Conservation (phyloP, 2,797 vertebrate genomes). For the Onychomys torridus region DNA sequence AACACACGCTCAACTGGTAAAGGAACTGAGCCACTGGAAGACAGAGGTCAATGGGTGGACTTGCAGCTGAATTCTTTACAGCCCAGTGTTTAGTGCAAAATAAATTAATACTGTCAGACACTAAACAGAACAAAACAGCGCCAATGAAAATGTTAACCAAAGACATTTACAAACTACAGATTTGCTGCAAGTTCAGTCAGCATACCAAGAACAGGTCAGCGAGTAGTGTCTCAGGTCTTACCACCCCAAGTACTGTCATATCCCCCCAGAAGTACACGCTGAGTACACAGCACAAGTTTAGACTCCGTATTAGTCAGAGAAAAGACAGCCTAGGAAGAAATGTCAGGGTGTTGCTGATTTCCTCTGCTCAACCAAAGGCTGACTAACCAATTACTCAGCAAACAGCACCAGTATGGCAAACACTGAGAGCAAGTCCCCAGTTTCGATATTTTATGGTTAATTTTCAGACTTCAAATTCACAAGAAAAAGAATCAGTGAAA, state of each 20-base stretch:
- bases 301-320: background rate
- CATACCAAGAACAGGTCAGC: background rate
- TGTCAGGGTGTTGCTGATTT: background rate
- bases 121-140: constrained; percentile 56
- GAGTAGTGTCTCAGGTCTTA: background rate
- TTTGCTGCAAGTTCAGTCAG: constrained; percentile 54
- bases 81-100: constrained; percentile 75
- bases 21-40: constrained; percentile 55
- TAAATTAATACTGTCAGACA: constrained; percentile 76
- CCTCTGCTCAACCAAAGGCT: constrained; percentile 42
- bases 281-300: background rate
- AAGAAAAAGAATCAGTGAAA: constrained; percentile 22
- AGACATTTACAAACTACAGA: constrained; percentile 50
- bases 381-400: constrained; percentile 23
- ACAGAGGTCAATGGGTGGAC: constrained; percentile 59
- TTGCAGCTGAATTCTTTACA: constrained; percentile 74
- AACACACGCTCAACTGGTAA: constrained; percentile 56
- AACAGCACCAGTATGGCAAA: background rate
- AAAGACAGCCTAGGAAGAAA: constrained; percentile 47
- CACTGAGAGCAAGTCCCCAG: constrained; percentile 15
- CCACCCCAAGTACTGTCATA: background rate
- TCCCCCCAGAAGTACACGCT: constrained; percentile 8
- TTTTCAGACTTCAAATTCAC: constrained; percentile 23
- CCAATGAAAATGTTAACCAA: constrained; percentile 70
- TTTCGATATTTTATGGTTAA: constrained; percentile 28